Base-by-base conservation (phyloP, 2,113 vertebrate genomes). In the Elephas maximus region DNA sequence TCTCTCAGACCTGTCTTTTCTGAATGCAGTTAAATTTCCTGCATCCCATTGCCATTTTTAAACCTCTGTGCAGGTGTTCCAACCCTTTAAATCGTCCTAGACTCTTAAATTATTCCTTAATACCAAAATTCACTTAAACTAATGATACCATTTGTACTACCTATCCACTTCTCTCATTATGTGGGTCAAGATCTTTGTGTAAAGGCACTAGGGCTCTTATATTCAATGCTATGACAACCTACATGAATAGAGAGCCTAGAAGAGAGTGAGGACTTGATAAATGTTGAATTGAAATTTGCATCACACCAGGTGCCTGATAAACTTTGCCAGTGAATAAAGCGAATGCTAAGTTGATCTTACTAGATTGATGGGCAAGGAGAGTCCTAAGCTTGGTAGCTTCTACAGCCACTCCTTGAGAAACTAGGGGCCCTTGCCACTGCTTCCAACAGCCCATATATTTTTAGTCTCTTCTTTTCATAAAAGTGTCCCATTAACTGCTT, bases 401-500 rank as follows among this genome's bases (percentile, higher is more conserved):
- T 80, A 94, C 67, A 93, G 91, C 74, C 67, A 44, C 79, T 91
- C 93, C 71, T 96, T 69, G 82, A 92, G 85, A 88, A 90, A 86
- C 69, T 37, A 41, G 88, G 57, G 57, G 74, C 86, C 88, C 73
- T 95, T 20, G 41, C 89, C 2, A 5, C 83, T 5, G 74, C 90
- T 96, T 86, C 91, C 79, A 97, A 63, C 45, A 73, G 92, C 96
- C 77, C 84, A 90, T 85, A 26, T 98, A 98, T 98, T 98, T 98
- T 98, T 97, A 97, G 97, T 84, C 81, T 78, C 88, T 5, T 37
- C 95, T 98, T 97, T 97, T 97, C 97, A 93, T 98, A 96, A 96
- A 90, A 92, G 97, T 90, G 98, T 98, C 97, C 98, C 91, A 95
- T 98, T 97, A 95, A 97, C 97, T 93, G 96, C 96, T 96, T 97